A percentile compares a stretch with the other conserved stretches of the same genome.
phyloP scores from a whole-genome alignment of 2,797 vertebrate species.

The Lithobates pipiens region DNA sequence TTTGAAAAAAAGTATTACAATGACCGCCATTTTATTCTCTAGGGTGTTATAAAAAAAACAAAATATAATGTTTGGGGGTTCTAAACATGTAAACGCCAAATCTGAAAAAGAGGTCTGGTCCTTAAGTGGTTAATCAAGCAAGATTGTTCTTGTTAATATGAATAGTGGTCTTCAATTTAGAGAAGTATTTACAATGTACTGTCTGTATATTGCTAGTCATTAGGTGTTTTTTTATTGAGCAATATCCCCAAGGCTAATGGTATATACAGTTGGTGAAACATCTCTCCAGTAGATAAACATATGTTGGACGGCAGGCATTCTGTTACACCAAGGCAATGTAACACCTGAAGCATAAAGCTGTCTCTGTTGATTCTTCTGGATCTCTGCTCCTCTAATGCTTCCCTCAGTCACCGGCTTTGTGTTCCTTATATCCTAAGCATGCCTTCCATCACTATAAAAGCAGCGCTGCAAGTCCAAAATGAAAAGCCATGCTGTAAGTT shows the following conservation, averaged over 20 bases:
- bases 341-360: slow-evolving; percentile 57
- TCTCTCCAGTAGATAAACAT: slow-evolving; percentile 48
- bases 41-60: too few relatives aligned
- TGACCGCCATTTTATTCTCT: too few relatives aligned
- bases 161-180: not conserved
- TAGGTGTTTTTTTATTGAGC: slow-evolving; percentile 26
- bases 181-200: not conserved
- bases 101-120: too few relatives aligned
- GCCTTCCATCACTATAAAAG: slow-evolving; percentile 52
- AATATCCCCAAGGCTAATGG: slow-evolving; percentile 30
- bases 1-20: too few relatives aligned
- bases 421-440: slow-evolving; percentile 28
- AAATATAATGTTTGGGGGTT: too few relatives aligned
- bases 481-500: slow-evolving; percentile 34
- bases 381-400: slow-evolving; percentile 29
- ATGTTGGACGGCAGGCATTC: slow-evolving; percentile 45
- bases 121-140: too few relatives aligned
- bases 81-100: too few relatives aligned
- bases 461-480: slow-evolving; percentile 31
- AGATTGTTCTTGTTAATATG: too few relatives aligned
- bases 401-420: slow-evolving; percentile 36
- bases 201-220: not conserved
- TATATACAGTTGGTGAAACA: slow-evolving; percentile 34
- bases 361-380: slow-evolving; percentile 45
- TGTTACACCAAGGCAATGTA: slow-evolving; percentile 42